Conservation (phyloP, 1,140 invertebrate species). For the Cotesia glomerata region DNA sequence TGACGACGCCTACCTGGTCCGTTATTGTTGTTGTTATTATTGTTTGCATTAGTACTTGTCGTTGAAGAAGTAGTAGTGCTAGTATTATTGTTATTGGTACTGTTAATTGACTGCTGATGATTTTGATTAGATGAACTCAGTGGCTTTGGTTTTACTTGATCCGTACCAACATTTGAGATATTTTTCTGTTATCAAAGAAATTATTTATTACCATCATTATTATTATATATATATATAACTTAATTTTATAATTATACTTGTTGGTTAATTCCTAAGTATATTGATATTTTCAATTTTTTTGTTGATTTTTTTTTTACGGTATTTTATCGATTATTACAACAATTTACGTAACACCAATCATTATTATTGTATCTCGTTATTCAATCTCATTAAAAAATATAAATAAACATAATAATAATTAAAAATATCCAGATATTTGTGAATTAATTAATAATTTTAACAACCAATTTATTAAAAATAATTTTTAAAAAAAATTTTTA, state of each 20-base stretch:
- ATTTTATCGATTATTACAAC: too few species aligned
- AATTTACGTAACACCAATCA: too few species aligned
- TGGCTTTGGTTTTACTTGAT: slow-evolving; percentile 48
- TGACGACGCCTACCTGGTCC: slow-evolving; percentile 53
- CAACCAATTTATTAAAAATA: too few species aligned
- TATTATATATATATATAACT: too few species aligned
- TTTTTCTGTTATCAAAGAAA: slow-evolving; percentile 45
- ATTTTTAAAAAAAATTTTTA: too few species aligned
- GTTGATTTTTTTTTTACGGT: too few species aligned
- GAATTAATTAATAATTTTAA: too few species aligned
- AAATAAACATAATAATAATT: too few species aligned
- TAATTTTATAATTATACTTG: neutral
- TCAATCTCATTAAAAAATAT: too few species aligned
- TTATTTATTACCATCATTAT: neutral
- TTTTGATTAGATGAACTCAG: slow-evolving; percentile 52
- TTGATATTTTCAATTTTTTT: too few species aligned
- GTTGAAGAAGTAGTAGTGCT: slow-evolving; percentile 16
- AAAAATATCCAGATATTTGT: too few species aligned
- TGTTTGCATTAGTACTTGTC: neutral
- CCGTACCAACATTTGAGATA: slow-evolving; percentile 36
- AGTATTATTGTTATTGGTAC: neutral
- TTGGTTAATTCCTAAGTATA: neutral
- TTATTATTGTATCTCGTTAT: too few species aligned
- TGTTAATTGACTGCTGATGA: slow-evolving; percentile 43
- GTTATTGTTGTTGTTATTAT: slow-evolving; percentile 8